phyloP scores from a whole-genome alignment of 2,797 vertebrate species.

The Numenius phaeopus region DNA sequence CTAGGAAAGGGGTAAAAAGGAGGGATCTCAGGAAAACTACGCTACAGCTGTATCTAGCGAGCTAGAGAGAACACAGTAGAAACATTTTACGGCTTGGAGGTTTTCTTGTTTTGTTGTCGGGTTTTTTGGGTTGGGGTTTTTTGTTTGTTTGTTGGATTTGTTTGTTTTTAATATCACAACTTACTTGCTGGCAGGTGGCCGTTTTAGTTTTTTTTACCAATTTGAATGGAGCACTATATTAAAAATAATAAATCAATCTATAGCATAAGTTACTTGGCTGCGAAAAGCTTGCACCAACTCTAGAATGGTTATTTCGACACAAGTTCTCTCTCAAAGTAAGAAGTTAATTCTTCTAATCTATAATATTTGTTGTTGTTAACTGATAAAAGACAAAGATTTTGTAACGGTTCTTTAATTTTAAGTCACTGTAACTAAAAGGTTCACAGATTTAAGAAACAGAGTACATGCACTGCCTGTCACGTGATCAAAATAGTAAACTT shows the following conservation, averaged over 20 bases:
- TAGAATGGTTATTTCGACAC: not conserved
- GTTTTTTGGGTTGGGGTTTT: fast-evolving
- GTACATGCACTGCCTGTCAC: fast-evolving
- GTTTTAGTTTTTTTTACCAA: not conserved
- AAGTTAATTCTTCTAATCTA: not conserved
- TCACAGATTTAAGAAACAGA: not conserved
- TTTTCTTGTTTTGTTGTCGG: not conserved
- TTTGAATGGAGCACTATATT: not conserved
- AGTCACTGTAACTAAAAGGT: not conserved
- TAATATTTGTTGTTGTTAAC: not conserved
- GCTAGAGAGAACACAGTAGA: not conserved
- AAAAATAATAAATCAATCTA: not conserved
- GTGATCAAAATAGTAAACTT: not conserved
- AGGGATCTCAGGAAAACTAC: not conserved
- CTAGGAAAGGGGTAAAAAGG: not conserved
- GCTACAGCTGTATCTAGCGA: too few species aligned
- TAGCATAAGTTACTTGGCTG: not conserved
- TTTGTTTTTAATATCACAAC: not conserved
- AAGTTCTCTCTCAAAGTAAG: not conserved
- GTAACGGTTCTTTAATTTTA: not conserved
- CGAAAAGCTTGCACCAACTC: not conserved
- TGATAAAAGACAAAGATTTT: not conserved
- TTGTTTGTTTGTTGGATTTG: not conserved
- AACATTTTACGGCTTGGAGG: fast-evolving
- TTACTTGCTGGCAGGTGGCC: not conserved